phyloP scores from a whole-genome alignment of 2,888 invertebrate species.

The Lycophotia porphyrea region DNA sequence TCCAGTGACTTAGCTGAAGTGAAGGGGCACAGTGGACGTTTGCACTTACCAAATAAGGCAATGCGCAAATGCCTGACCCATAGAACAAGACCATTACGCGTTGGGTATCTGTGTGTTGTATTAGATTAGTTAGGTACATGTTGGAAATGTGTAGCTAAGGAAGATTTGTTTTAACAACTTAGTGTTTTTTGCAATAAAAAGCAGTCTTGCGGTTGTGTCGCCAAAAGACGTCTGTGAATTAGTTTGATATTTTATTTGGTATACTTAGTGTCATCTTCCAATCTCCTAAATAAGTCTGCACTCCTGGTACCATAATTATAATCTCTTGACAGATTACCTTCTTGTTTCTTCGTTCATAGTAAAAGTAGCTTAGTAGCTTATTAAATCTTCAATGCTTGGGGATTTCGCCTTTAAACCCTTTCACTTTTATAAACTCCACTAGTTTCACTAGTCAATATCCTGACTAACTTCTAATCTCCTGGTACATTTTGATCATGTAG shows the following conservation, averaged over 20 bases:
- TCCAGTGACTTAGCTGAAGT: constrained; percentile 40
- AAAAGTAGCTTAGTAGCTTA: not conserved
- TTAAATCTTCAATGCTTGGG: not conserved
- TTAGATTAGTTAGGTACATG: constrained; percentile 27
- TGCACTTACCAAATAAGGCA: constrained; percentile 57
- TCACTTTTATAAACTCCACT: not conserved
- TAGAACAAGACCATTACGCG: constrained; percentile 55
- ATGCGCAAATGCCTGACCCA: constrained; percentile 47
- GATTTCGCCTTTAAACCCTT: not conserved
- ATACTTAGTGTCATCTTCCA: not conserved
- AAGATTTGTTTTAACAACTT: not conserved
- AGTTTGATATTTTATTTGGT: not conserved
- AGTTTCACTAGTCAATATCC: not conserved
- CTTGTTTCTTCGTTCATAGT: not conserved
- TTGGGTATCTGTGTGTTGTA: constrained; percentile 12
- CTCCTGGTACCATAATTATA: not conserved
- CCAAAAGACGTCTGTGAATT: not conserved
- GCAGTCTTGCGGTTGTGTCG: not conserved
- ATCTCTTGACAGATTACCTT: not conserved
- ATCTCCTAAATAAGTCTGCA: not conserved
- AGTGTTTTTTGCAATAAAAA: not conserved
- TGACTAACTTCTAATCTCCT: not conserved
- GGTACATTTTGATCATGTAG: not conserved
- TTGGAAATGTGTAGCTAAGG: not conserved
- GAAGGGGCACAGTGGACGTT: constrained; percentile 59